These are phyloP conservation scores for Okapia johnstoni DNA, from an alignment of 2,113 vertebrate species.

Conservation along the genomic window DNA sequence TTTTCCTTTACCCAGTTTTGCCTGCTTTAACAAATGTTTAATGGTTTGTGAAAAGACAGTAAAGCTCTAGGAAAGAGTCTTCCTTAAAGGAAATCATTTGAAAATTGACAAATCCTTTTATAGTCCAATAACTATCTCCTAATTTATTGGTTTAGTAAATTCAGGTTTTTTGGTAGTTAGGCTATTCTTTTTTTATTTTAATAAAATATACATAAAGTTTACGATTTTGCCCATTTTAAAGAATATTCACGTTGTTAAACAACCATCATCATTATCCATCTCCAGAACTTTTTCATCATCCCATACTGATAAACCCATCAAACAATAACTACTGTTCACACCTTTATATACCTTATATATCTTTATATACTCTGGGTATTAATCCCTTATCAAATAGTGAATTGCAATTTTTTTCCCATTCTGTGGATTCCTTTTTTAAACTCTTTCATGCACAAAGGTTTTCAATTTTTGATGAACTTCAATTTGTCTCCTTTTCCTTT, in stretches of 20 bases:
- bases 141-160: slow-evolving; percentile 46
- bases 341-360: background rate
- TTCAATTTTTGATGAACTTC: background rate
- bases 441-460: background rate
- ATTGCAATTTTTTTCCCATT: background rate
- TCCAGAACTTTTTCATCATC: background rate
- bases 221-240: background rate
- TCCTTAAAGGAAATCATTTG: slow-evolving; percentile 40
- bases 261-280: background rate
- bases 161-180: background rate
- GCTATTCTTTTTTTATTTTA: background rate
- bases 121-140: slow-evolving; percentile 7
- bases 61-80: background rate
- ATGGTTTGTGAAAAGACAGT: background rate
- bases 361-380: background rate
- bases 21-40: slow-evolving; percentile 2
- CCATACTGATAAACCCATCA: background rate
- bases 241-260: background rate
- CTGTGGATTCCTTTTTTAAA: background rate
- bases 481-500: background rate
- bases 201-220: slow-evolving; percentile 9
- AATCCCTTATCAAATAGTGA: background rate
- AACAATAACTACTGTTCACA: background rate
- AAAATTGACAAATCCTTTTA: slow-evolving; percentile 49
- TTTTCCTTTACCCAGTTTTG: background rate